phyloP scores from a whole-genome alignment of 2,113 vertebrate genomes.

The Epinephelus moara region DNA sequence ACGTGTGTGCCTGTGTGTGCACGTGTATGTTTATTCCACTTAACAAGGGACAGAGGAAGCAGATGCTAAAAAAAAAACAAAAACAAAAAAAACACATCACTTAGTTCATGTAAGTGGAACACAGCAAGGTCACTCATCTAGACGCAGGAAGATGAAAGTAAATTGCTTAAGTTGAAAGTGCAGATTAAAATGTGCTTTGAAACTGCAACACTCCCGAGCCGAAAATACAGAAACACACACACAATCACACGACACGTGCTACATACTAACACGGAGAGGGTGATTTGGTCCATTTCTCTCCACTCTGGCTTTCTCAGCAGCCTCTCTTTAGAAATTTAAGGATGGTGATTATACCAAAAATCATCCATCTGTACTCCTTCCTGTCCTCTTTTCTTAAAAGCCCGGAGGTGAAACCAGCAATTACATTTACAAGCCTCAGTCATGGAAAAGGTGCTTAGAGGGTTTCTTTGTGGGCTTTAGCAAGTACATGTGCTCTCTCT shows the following conservation, averaged over 20 bases:
- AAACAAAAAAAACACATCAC: neutral
- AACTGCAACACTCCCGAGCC: slow-evolving; percentile 2
- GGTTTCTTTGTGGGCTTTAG: slow-evolving; percentile 64
- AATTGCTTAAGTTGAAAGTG: slow-evolving; percentile 39
- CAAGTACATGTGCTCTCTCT: slow-evolving; percentile 47
- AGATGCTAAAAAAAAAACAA: slow-evolving; percentile 34
- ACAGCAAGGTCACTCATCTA: slow-evolving; percentile 42
- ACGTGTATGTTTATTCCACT: slow-evolving; percentile 21
- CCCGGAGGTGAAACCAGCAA: slow-evolving; percentile 73
- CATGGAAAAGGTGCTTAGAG: slow-evolving; percentile 67
- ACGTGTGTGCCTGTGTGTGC: slow-evolving; percentile 6
- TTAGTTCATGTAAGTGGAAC: slow-evolving; percentile 47
- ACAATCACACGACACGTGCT: neutral
- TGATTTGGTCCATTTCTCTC: slow-evolving; percentile 39
- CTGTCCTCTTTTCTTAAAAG: slow-evolving; percentile 68
- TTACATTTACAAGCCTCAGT: slow-evolving; percentile 71
- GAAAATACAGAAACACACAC: slow-evolving; percentile 9
- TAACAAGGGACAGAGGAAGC: slow-evolving; percentile 34
- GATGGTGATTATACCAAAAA: slow-evolving; percentile 70
- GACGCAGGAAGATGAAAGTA: slow-evolving; percentile 57
- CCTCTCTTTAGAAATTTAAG: slow-evolving; percentile 58
- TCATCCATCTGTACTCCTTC: slow-evolving; percentile 59
- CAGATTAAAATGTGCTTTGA: slow-evolving; percentile 51
- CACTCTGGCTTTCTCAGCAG: slow-evolving; percentile 38
- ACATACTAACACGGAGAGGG: slow-evolving; percentile 11